Evolutionary conservation across 2,888 invertebrate genomes (phyloP).

Genomic region (Rhyacophila evoluta): DNA sequence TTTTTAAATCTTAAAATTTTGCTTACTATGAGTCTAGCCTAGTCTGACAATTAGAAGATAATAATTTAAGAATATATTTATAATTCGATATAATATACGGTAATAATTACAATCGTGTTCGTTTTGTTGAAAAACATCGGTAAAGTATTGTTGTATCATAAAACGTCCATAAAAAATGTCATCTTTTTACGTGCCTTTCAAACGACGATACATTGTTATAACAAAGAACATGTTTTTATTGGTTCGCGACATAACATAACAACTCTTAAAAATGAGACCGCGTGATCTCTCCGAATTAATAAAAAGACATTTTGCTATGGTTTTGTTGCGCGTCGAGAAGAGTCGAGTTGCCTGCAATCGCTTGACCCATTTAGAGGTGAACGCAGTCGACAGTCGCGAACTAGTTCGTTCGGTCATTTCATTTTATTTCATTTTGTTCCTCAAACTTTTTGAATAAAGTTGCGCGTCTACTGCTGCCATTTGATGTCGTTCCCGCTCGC

Average conservation of each 20-base stretch:
- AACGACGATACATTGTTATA: no score
- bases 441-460: not conserved
- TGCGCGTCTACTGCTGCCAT: conserved; percentile 8
- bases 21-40: no score
- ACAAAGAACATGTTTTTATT: no score
- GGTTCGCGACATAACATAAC: not conserved
- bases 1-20: no score
- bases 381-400: not conserved
- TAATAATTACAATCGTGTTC: no score
- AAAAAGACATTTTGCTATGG: conserved; percentile 1
- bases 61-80: no score
- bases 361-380: conserved; percentile 14
- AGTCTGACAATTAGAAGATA: no score
- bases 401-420: conserved; percentile 17
- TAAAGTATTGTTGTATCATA: no score
- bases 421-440: conserved; percentile 17
- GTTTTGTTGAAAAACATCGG: no score
- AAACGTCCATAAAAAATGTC: no score
- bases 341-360: not conserved
- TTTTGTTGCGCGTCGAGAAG: not conserved
- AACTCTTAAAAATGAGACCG: not conserved
- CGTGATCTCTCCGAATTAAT: not conserved
- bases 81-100: no score
- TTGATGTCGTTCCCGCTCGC: not conserved
- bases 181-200: no score